Conservation (phyloP, 92 coral and sea anemone genomes). For the Palythoa grandis region DNA sequence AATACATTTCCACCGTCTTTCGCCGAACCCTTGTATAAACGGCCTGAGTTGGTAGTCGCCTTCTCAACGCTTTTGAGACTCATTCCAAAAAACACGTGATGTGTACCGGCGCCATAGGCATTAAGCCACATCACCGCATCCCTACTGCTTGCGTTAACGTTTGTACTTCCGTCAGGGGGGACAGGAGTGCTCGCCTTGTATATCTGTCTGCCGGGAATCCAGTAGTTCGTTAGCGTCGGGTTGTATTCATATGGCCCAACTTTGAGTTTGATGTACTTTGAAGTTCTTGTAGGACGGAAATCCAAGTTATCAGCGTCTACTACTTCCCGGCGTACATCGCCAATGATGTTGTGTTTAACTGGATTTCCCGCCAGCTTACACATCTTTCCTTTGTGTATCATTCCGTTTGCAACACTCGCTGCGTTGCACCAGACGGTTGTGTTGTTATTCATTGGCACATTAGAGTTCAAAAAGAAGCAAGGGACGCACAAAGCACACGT, state of each 20-base stretch:
- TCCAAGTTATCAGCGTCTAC: constrained; percentile 77
- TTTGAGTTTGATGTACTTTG: constrained; percentile 53
- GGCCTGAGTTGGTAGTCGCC: constrained; percentile 44
- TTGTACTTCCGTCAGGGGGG: constrained; percentile 59
- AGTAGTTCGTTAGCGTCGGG: constrained; percentile 45
- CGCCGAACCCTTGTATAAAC: constrained; percentile 56
- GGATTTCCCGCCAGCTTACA: constrained; percentile 67
- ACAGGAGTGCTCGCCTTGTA: constrained; percentile 73
- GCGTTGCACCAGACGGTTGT: constrained; percentile 62
- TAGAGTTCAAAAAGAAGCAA: constrained; percentile 52
- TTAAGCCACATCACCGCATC: constrained; percentile 82
- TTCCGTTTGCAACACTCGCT: constrained; percentile 72
- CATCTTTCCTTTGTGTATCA: constrained; percentile 47
- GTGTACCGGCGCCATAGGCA: constrained; percentile 64
- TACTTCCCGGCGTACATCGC: constrained; percentile 59
- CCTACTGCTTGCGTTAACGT: constrained; percentile 47
- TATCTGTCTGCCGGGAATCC: constrained; percentile 78
- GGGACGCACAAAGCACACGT: constrained; percentile 73
- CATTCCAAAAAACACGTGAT: constrained; percentile 68
- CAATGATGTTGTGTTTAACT: constrained; percentile 51
- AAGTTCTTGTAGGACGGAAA: constrained; percentile 66
- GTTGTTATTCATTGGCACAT: constrained; percentile 61
- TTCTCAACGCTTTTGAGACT: constrained; percentile 50
- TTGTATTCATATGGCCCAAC: constrained; percentile 73
- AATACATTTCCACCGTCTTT: constrained; percentile 57